Percentiles rank a stretch among this genome's conserved stretches.
These are phyloP conservation scores for Daubentonia madagascariensis DNA, from an alignment of 2,113 vertebrate genomes.

Conservation along the genomic window DNA sequence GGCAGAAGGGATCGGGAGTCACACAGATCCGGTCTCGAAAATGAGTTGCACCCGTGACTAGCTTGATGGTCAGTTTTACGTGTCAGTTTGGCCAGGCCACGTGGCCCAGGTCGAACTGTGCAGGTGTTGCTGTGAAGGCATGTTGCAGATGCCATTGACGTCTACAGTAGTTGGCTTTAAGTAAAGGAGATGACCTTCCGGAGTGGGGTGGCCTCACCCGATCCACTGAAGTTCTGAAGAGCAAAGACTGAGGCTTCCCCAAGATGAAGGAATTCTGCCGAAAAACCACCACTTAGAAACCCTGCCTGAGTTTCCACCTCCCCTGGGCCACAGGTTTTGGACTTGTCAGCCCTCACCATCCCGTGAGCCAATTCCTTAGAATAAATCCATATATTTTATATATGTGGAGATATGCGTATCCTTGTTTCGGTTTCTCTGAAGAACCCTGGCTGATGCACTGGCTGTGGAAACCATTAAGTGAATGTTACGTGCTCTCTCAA, in stretches of 20 bases:
- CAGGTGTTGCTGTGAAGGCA: rapidly evolving
- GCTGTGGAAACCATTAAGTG: neutral
- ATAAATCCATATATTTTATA: neutral
- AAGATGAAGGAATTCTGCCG: neutral
- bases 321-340: no score
- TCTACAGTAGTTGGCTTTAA: neutral
- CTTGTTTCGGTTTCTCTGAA: neutral
- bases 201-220: neutral
- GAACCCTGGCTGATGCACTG: neutral
- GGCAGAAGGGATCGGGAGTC: neutral
- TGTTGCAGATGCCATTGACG: neutral
- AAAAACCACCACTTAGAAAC: neutral
- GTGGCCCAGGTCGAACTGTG: neutral
- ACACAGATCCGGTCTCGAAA: neutral
- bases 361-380: neutral
- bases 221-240: neutral
- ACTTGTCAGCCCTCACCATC: neutral
- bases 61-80: rapidly evolving
- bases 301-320: neutral
- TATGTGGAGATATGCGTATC: rapidly evolving
- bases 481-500: no score
- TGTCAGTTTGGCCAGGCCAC: rapidly evolving
- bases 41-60: rapidly evolving
- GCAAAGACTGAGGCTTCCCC: neutral
- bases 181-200: neutral